Base-by-base conservation (phyloP, 2,888 invertebrate genomes). In the Ochlodes sylvanus region DNA sequence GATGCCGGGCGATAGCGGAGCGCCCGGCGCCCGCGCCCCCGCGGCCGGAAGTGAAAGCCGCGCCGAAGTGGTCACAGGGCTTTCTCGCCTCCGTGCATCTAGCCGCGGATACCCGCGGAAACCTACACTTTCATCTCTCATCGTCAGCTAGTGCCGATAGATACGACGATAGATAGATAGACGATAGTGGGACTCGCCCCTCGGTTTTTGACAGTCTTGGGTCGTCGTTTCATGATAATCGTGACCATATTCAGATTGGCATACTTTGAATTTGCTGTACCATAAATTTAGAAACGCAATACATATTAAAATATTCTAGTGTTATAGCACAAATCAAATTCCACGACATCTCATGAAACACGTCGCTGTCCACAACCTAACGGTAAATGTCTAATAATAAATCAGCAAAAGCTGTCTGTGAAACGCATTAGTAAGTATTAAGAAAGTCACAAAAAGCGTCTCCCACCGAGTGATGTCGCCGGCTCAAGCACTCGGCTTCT, bases 21-120 rank as follows among this genome's bases (percentile, higher is more conserved):
- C 7, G 5, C 27, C n/a, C n/a, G n/a, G n/a, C 3, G 27, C 27
- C 82, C 85, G 83, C 82, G 84, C 75, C 80, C 83, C 47, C 71
- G 77, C 83, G 83, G 77, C 73, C 84, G 87, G 87, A 87, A 86
- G 81, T 79, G 87, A 88, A 87, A 88, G 85, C 83, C 32, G 32
- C 32, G 3, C 52, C 41, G n/a, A 9, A 7, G 15, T 41, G 60
- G 44, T 54, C 61, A 61, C 61, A 17, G 34, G 55, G 41, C 67
- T 67, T 67, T 67, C 67, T 55, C 56, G 10, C 21, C 44, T 66
- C 41, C 41, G 42, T 42, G 60, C 56, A 47, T 66, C 52, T 68
- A 27, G 60, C 6, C 1, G 3, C 19, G 0, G 50, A 50, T 19
- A 50, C 50, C 10, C 19, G 50, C 50, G 47, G 47, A 50, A 19